These are phyloP conservation scores for Leucoraja erinaceus DNA, from an alignment of 2,113 vertebrate species.

Conservation along the genomic window DNA sequence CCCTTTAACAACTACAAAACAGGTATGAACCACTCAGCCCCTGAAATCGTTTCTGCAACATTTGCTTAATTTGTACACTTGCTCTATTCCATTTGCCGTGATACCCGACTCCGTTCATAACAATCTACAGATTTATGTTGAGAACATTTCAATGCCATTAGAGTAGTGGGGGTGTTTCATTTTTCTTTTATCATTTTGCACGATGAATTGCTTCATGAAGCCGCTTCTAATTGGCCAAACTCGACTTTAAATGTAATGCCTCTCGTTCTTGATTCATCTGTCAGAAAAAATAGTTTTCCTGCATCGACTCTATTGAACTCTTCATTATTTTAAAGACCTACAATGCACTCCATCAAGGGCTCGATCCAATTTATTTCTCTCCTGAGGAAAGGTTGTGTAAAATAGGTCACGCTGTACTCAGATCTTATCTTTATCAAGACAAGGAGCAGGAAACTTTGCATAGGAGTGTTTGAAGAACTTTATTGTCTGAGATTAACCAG, in stretches of 20 bases:
- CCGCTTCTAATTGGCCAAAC: background rate
- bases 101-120: background rate
- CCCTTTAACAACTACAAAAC: background rate
- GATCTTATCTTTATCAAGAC: conserved; percentile 20
- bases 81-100: background rate
- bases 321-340: background rate
- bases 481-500: background rate
- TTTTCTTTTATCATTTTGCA: background rate
- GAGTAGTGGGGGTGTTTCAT: background rate
- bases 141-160: background rate
- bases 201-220: background rate
- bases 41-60: background rate
- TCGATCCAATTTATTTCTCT: background rate
- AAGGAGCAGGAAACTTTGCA: conserved; percentile 1
- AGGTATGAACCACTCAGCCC: background rate
- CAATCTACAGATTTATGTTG: background rate
- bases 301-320: background rate
- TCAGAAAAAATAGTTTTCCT: background rate
- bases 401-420: background rate
- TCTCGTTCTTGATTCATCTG: background rate
- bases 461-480: background rate
- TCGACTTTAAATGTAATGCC: background rate
- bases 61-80: background rate
- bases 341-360: background rate
- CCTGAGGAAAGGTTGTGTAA: background rate